Evolutionary conservation across 2,797 vertebrate genomes (phyloP).

Genomic region (Eidolon dupreanum): DNA sequence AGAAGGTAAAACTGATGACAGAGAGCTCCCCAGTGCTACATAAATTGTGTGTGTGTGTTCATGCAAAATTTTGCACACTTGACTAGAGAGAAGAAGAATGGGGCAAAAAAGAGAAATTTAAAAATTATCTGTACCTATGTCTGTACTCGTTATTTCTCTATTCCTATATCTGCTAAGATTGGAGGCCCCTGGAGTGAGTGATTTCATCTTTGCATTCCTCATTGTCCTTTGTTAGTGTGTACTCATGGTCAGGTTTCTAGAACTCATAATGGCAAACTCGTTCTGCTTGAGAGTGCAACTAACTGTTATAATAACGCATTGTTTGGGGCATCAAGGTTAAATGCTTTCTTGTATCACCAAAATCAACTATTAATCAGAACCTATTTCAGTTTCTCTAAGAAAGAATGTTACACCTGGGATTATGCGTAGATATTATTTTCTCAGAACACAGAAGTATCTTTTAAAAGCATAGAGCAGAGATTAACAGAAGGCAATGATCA

Average conservation of each 20-base stretch:
- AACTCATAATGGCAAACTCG: slow-evolving; percentile 45
- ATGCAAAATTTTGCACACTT: background rate
- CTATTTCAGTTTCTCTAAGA: slow-evolving; percentile 14
- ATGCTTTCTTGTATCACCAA: slow-evolving; percentile 33
- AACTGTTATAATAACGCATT: background rate
- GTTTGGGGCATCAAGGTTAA: background rate
- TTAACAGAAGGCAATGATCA: background rate
- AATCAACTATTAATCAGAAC: slow-evolving; percentile 48
- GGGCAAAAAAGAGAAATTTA: background rate
- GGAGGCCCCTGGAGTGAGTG: background rate
- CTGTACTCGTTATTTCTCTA: background rate
- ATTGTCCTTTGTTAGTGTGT: background rate
- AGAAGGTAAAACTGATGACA: background rate
- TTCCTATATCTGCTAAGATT: background rate
- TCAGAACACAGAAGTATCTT: slow-evolving; percentile 25
- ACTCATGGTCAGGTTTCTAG: slow-evolving; percentile 14
- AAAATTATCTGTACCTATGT: background rate
- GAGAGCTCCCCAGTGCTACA: background rate
- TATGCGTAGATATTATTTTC: slow-evolving; percentile 26
- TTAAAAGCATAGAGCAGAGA: slow-evolving; percentile 46
- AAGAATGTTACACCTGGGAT: slow-evolving; percentile 21
- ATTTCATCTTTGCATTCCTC: slow-evolving; percentile 17
- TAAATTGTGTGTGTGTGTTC: background rate
- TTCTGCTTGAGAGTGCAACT: background rate
- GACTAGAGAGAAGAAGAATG: background rate